phyloP scores from a whole-genome alignment of 2,797 vertebrate genomes.

The Myoxocephalus aenaeus region DNA sequence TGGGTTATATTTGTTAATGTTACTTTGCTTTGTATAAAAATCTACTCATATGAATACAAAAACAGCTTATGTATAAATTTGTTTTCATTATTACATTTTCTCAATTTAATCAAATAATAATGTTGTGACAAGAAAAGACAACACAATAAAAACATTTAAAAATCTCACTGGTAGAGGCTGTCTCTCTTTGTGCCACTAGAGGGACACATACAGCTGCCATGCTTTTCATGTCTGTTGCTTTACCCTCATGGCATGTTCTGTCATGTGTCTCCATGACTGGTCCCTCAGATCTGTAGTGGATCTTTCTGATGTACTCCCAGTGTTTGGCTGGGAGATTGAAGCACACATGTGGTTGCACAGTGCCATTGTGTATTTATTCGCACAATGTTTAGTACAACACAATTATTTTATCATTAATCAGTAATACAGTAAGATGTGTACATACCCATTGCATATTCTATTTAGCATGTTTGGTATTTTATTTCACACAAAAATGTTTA shows the following conservation, averaged over 20 bases:
- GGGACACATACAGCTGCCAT: constrained; percentile 40
- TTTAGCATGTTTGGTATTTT: not conserved
- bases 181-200: constrained; percentile 63
- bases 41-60: not conserved
- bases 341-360: not conserved
- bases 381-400: not conserved
- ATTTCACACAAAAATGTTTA: not conserved
- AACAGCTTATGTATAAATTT: not conserved
- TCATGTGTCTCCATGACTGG: not conserved
- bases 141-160: too few relatives aligned
- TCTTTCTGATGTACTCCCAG: not conserved
- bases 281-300: not conserved
- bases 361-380: constrained; percentile 1
- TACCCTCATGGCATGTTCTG: not conserved
- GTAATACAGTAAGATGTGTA: not conserved
- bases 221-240: not conserved
- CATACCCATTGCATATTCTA: not conserved
- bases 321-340: constrained; percentile 1
- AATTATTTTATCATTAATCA: not conserved
- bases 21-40: constrained; percentile 10
- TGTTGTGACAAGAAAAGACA: not conserved
- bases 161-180: constrained; percentile 5
- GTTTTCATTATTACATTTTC: constrained; percentile 4
- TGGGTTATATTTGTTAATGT: constrained; percentile 12
- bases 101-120: not conserved